Evolutionary conservation across 2,888 invertebrate species (phyloP), one percentile per base, ranked within the genome.

Genomic region (Rhimphoctona megacephalus): DNA sequence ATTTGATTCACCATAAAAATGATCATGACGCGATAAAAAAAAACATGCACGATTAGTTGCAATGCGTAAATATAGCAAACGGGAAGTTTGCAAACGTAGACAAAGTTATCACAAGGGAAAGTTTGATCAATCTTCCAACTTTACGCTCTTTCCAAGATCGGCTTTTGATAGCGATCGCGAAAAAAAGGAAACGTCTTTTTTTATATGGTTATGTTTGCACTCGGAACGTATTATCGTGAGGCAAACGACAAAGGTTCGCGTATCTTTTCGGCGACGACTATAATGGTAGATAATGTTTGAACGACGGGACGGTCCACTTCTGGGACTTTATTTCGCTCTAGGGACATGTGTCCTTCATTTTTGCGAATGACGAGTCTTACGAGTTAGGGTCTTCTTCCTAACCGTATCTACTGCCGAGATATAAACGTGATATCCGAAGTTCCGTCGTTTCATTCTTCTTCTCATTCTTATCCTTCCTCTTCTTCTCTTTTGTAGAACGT

Each of bases 261-360:
- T 67, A 46, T 67, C 43, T 67, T 66, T 49, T 52, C 19, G 57
- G 52, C 22, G 54, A 22, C 33, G 11, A 14, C 39, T 64, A 22
- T 54, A 73, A 54, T 17, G 33, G 52, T 17, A 67, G 81, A 81
- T 74, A 52, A 81, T 74, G 73, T 52, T 25, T 14, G 66, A 67
- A 66, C 73, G 77, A 52, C n/a, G 52, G 77, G 66, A 67, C 49
- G 46, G 76, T 39, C 70, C 52, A 64, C 64, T 77, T 39, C 54
- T n/a, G 77, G 77, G 36, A 85, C 70, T 85, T 77, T 81, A 81
- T 81, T 66, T 72, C 64, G 64, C 81, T 85, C 81, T 36, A 54
- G 77, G 76, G 72, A 81, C 64, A 66, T 33, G 66, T 85, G 70
- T 81, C 72, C 72, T 85, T 85, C 81, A 81, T 85, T 81, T 85